Evolutionary conservation across 23 tunicate genomes (phyloP).

Genomic region (Ascidia mentula): DNA sequence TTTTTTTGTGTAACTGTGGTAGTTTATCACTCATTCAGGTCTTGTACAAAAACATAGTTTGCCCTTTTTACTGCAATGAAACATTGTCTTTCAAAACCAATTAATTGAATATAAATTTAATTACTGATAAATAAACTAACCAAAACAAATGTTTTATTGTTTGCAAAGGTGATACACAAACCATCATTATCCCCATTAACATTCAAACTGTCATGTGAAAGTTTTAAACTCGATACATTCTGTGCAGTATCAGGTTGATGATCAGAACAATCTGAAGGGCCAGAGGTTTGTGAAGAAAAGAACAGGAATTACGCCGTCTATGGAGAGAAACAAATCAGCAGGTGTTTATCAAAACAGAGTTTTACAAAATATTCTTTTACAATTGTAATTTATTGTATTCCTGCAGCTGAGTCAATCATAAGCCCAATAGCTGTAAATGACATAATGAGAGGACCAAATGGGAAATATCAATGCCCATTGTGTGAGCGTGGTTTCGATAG

Average conservation of each 20-base stretch:
- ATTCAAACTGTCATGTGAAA: too few relatives aligned
- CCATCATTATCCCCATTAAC: too few relatives aligned
- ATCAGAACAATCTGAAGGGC: neutral
- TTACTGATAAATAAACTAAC: too few relatives aligned
- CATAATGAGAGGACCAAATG: constrained; percentile 63
- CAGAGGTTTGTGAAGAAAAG: constrained; percentile 12
- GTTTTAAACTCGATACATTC: neutral
- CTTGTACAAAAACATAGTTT: too few relatives aligned
- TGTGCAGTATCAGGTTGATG: neutral
- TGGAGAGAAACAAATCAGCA: constrained; percentile 35
- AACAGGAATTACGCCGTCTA: constrained; percentile 48
- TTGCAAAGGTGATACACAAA: too few relatives aligned
- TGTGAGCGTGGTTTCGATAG: constrained; percentile 81
- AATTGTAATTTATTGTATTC: too few relatives aligned
- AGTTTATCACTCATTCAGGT: too few relatives aligned
- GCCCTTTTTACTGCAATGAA: too few relatives aligned
- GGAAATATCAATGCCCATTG: constrained; percentile 79
- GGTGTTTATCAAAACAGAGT: neutral
- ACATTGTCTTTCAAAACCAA: too few relatives aligned
- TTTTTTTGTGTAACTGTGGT: too few relatives aligned
- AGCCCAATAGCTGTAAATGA: constrained; percentile 50
- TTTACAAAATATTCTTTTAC: neutral
- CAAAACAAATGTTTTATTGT: too few relatives aligned
- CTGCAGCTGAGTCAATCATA: constrained; percentile 7
- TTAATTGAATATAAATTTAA: too few relatives aligned